Evolutionary conservation across 2,888 invertebrate genomes (phyloP).

Genomic region (Chouioia cunea): DNA sequence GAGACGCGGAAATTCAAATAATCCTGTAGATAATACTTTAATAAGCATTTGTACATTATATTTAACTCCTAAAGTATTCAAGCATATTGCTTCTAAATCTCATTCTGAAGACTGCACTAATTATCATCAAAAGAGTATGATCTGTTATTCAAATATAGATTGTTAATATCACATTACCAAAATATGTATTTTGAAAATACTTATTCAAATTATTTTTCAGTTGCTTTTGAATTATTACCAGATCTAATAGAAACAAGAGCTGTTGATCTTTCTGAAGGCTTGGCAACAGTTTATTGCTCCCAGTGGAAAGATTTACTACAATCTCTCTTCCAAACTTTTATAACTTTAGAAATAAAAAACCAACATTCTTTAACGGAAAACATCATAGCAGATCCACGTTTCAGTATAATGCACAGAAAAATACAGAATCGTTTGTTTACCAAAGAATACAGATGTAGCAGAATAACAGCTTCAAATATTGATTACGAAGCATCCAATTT

Average conservation of each 20-base stretch:
- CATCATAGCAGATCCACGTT: conserved; percentile 55
- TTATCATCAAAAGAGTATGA: conserved; percentile 57
- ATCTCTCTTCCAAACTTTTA: conserved; percentile 70
- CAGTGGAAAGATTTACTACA: conserved; percentile 72
- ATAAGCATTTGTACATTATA: conserved; percentile 53
- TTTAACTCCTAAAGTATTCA: conserved; percentile 52
- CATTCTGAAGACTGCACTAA: conserved; percentile 54
- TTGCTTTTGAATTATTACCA: conserved; percentile 73
- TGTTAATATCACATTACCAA: too few species aligned
- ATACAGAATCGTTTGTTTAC: conserved; percentile 51
- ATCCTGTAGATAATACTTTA: conserved; percentile 52
- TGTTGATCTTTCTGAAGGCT: conserved; percentile 71
- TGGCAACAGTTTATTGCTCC: conserved; percentile 71
- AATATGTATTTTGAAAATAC: conserved; percentile 20
- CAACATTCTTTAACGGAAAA: conserved; percentile 44
- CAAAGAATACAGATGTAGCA: conserved; percentile 47
- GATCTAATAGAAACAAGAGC: conserved; percentile 71
- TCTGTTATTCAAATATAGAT: too few species aligned
- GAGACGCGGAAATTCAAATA: conserved; percentile 44
- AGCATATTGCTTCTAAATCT: conserved; percentile 55
- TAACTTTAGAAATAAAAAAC: conserved; percentile 56
- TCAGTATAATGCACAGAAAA: conserved; percentile 54
- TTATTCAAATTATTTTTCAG: conserved; percentile 57
- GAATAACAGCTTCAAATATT: conserved; percentile 64
- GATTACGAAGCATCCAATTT: conserved; percentile 69